Evolutionary conservation across 2,113 vertebrate genomes (phyloP), one percentile per base, ranked within the genome.

Genomic region (Clinocottus analis): DNA sequence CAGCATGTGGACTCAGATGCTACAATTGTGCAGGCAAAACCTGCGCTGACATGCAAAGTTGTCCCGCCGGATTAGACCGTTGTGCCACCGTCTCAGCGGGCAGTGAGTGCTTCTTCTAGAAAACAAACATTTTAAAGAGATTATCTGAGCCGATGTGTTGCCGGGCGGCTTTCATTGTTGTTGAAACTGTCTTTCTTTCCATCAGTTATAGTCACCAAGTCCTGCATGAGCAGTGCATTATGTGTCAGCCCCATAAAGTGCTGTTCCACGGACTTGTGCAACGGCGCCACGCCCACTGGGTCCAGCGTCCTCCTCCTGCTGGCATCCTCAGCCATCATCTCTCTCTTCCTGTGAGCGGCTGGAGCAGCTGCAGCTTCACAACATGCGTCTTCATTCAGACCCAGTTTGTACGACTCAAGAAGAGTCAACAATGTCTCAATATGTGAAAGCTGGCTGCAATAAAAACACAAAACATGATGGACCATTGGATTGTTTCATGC

Each of bases 241-340:
- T 56, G 53, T 27, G 2, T 14, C 27, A 12, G 0, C 2, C 23
- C 53, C 23, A 14, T 56, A 6, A 56, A 12, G 11, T 56, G 53
- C 53, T 56, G 53, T 14, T 13, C 5, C 53, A 69, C 16, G 2
- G 70, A 91, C 58, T 13, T 84, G 49, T 89, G 89, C 49, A 91
- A 92, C 60, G 19, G 14, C 3, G 76, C 73, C 41, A 39, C 21
- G 21, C 29, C 71, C 12, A 63, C 60, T 35, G 74, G 58, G 16
- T 49, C 69, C 29, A 83, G 74, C 23, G 23, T 75, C 62, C 1
- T 84, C 43, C 59, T 92, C 29, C 56, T 86, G 72, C 49, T 89
- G 41, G 25, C 80, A 0, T 59, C 85, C 27, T 72, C 87, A 25
- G 55, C 80, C 72, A 72, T 79, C 55, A 25, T 80, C 31, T 33